These are phyloP conservation scores for Emydocephalus ijimae DNA, from an alignment of 2,113 vertebrate species.

Conservation along the genomic window DNA sequence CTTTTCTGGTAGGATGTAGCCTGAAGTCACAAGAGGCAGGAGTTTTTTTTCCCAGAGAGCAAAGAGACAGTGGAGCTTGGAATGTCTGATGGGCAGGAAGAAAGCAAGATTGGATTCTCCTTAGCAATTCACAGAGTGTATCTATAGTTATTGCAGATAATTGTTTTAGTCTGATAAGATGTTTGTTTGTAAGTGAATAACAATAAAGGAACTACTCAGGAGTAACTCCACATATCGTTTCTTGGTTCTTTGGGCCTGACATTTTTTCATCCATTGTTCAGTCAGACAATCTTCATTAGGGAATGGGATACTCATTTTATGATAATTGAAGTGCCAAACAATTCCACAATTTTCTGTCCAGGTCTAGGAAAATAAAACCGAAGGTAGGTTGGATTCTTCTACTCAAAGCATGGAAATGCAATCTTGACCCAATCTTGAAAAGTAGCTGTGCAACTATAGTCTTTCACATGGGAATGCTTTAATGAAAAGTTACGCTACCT, in stretches of 20 bases:
- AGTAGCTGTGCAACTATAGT: background rate
- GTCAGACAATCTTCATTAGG: background rate
- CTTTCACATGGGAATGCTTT: background rate
- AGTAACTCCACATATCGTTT: background rate
- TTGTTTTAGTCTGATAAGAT: background rate
- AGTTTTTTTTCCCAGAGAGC: background rate
- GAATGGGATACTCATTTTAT: background rate
- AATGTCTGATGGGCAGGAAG: background rate
- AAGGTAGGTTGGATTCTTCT: background rate
- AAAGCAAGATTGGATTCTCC: background rate
- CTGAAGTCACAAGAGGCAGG: background rate
- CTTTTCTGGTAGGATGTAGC: background rate
- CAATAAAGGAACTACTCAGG: background rate
- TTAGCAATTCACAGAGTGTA: background rate
- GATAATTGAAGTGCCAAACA: background rate
- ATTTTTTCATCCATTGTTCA: conserved; percentile 8
- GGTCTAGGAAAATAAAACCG: background rate
- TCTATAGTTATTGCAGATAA: background rate
- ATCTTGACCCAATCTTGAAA: background rate
- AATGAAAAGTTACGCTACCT: background rate
- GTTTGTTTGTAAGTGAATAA: background rate
- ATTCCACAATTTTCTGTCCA: background rate
- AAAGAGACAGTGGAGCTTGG: background rate
- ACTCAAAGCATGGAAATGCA: background rate
- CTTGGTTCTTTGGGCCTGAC: background rate